phyloP scores from a whole-genome alignment of 2,797 vertebrate genomes.

The Alosa sapidissima region DNA sequence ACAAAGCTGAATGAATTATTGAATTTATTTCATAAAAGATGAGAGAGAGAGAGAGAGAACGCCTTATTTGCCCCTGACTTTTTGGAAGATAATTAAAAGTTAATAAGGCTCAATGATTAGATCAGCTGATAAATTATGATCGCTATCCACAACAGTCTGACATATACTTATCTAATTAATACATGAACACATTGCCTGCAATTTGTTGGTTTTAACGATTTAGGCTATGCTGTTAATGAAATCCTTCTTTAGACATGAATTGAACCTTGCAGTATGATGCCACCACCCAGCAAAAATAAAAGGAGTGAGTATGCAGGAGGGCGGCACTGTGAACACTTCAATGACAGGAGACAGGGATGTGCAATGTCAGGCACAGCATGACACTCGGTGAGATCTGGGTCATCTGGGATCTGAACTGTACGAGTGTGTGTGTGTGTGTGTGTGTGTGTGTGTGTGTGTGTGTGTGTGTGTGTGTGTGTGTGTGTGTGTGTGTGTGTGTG shows the following conservation, averaged over 20 bases:
- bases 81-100: neutral
- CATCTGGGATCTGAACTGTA: constrained; percentile 6
- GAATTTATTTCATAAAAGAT: constrained; percentile 18
- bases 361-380: neutral
- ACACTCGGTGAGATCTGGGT: constrained; percentile 29
- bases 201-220: neutral
- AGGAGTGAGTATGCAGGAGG: neutral
- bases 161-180: neutral
- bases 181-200: neutral
- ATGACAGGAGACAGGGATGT: constrained; percentile 15
- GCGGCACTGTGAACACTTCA: neutral
- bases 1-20: constrained; percentile 27
- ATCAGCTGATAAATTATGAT: neutral
- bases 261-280: neutral
- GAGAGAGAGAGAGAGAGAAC: neutral
- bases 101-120: neutral
- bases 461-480: neutral
- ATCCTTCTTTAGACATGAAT: neutral
- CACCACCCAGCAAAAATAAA: neutral
- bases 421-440: neutral
- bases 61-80: neutral
- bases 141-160: neutral
- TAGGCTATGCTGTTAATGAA: neutral
- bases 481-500: neutral
- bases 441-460: neutral